These are phyloP conservation scores for Bettongia penicillata DNA, from an alignment of 2,113 vertebrate species.

Conservation along the genomic window DNA sequence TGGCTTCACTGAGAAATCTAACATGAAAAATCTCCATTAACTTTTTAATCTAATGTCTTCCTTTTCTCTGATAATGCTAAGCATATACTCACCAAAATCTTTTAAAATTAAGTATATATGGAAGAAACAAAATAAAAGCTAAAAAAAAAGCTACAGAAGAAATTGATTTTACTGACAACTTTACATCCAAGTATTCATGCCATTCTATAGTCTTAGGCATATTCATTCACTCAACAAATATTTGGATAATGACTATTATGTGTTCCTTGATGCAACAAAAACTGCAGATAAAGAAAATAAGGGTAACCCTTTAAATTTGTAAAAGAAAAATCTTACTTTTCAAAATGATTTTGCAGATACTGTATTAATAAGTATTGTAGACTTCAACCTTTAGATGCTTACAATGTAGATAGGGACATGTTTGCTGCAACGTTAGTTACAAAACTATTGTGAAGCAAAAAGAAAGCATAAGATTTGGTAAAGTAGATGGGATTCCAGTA, in stretches of 20 bases:
- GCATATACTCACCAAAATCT: background rate
- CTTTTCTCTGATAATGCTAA: background rate
- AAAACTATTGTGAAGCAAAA: background rate
- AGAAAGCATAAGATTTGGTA: background rate
- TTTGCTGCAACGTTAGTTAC: background rate
- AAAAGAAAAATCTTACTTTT: background rate
- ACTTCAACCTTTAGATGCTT: background rate
- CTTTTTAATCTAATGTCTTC: background rate
- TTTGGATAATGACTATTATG: background rate
- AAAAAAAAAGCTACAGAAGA: background rate
- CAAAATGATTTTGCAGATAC: background rate
- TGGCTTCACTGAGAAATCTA: conserved; percentile 8
- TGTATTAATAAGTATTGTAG: background rate
- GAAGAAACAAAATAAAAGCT: background rate
- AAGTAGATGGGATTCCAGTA: background rate
- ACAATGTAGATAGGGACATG: background rate
- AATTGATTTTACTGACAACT: background rate
- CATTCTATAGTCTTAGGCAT: background rate
- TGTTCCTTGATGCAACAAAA: background rate
- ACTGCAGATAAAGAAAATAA: background rate
- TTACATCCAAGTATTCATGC: background rate
- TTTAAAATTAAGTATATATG: background rate
- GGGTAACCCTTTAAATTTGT: background rate
- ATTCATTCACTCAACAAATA: background rate
- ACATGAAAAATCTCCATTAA: background rate